Conservation (phyloP, 1,140 invertebrate species). For the Cherax quadricarinatus region DNA sequence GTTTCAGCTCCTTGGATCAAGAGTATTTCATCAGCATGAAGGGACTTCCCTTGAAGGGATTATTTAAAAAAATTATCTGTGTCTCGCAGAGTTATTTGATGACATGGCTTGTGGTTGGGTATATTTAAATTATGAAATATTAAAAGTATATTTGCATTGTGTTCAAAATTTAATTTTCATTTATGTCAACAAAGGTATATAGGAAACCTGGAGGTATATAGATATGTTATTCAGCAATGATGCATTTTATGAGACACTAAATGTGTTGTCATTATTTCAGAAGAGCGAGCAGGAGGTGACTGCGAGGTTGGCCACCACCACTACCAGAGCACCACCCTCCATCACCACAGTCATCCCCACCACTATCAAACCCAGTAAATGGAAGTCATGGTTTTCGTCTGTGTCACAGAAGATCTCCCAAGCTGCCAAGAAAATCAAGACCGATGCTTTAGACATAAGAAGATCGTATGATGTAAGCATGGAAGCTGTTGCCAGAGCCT, state of each 20-base stretch:
- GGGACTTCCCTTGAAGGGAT: no score
- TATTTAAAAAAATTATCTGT: no score
- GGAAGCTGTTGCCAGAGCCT: background rate
- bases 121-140: no score
- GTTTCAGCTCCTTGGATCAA: no score
- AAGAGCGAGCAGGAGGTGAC: background rate
- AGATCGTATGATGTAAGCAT: background rate
- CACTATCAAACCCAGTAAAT: conserved; percentile 32
- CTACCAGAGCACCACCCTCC: background rate
- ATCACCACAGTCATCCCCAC: background rate
- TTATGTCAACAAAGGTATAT: background rate
- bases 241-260: background rate
- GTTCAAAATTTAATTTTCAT: no score
- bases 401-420: background rate
- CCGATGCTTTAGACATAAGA: background rate
- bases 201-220: background rate
- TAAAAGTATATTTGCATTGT: no score
- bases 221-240: background rate
- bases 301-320: background rate
- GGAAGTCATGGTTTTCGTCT: conserved; percentile 41
- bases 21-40: no score
- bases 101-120: no score
- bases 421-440: conserved; percentile 14
- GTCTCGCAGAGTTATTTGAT: no score
- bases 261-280: background rate